Evolutionary conservation across 2,888 invertebrate species (phyloP).

Genomic region (Xanthorhoe spadicearia): DNA sequence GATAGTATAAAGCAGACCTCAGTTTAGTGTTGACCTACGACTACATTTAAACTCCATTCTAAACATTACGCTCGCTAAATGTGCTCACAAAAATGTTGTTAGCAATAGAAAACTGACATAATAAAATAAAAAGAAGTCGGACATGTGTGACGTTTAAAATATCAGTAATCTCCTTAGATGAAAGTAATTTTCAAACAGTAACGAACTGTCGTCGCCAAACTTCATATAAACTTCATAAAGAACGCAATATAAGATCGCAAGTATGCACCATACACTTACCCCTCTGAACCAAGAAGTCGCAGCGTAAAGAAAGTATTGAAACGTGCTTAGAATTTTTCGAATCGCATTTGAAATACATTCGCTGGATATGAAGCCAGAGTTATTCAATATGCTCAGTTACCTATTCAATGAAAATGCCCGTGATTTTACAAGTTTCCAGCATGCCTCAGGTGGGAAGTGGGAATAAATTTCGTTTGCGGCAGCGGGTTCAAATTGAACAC

Average conservation of each 20-base stretch:
- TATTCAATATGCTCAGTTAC: conserved; percentile 49
- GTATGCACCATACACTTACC: too few relatives aligned
- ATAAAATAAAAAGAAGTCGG: too few relatives aligned
- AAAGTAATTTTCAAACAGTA: not conserved
- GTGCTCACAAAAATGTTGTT: too few relatives aligned
- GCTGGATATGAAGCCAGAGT: conserved; percentile 43
- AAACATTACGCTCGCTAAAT: too few relatives aligned
- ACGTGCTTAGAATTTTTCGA: conserved; percentile 55
- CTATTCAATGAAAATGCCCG: conserved; percentile 46
- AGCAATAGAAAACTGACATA: too few relatives aligned
- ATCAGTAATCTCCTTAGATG: not conserved
- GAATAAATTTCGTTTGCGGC: conserved; percentile 38
- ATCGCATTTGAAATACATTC: conserved; percentile 51
- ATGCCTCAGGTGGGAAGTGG: conserved; percentile 42
- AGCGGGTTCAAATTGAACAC: conserved; percentile 29
- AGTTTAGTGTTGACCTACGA: too few relatives aligned
- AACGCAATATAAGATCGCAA: conserved; percentile 18
- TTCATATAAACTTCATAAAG: not conserved
- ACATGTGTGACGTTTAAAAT: too few relatives aligned
- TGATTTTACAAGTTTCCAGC: conserved; percentile 43
- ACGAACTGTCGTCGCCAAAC: not conserved
- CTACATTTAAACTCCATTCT: too few relatives aligned
- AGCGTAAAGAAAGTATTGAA: conserved; percentile 48
- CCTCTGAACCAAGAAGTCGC: conserved; percentile 29
- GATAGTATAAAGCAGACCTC: too few relatives aligned